These are phyloP conservation scores for Dendrolimus kikuchii DNA, from an alignment of 1,140 invertebrate genomes.

Conservation along the genomic window DNA sequence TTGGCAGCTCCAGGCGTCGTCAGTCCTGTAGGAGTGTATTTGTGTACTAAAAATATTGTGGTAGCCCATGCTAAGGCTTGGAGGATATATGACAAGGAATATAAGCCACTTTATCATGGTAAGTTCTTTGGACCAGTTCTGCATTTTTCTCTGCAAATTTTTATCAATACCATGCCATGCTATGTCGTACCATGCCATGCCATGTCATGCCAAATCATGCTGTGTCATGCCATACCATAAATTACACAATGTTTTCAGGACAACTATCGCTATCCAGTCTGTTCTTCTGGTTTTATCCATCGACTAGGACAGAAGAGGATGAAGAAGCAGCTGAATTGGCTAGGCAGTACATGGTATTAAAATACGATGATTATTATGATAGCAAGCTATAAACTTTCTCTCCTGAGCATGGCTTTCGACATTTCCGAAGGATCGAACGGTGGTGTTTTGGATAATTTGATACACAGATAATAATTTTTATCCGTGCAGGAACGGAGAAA, in stretches of 20 bases:
- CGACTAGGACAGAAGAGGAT: constrained; percentile 8
- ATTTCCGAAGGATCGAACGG: too few relatives aligned
- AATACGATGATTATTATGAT: too few relatives aligned
- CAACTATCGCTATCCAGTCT: constrained; percentile 13
- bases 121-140: constrained; percentile 13
- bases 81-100: constrained; percentile 27
- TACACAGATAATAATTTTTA: too few relatives aligned
- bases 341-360: not conserved
- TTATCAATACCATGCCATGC: not conserved
- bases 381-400: too few relatives aligned
- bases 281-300: constrained; percentile 15
- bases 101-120: constrained; percentile 32
- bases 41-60: constrained; percentile 27
- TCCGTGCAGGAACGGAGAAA: too few relatives aligned
- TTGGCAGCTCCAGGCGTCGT: constrained; percentile 58
- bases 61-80: constrained; percentile 32
- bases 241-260: constrained; percentile 24
- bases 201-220: too few relatives aligned
- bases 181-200: too few relatives aligned
- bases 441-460: too few relatives aligned
- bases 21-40: constrained; percentile 32
- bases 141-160: constrained; percentile 22
- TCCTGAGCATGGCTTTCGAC: too few relatives aligned
- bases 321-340: constrained; percentile 10
- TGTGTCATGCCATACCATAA: not conserved